Base-by-base conservation (phyloP, 2,113 vertebrate genomes). In the Antechinus stuartii region DNA sequence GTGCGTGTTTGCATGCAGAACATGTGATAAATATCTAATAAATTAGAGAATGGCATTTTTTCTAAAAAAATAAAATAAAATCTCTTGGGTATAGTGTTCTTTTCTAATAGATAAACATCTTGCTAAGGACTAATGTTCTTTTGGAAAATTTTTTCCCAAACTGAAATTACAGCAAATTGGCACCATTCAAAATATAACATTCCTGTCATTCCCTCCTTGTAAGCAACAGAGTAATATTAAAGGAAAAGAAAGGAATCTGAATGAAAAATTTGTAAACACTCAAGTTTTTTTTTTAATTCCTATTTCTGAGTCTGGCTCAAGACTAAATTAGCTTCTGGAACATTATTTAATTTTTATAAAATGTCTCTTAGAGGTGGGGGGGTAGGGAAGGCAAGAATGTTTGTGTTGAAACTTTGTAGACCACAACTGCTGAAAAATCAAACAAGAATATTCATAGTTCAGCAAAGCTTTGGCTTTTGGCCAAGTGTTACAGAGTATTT, bases 31-130 rank as follows among this genome's bases (percentile, higher is more conserved):
- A 97, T 94, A 94, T 93, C 94, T 90, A 96, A 57, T 49, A 96
- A 96, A 94, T 93, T 47, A 98, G 94, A 96, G 93, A 95, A 55
- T 19, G 95, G 57, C 95, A 46, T 94, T 76, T 42, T 16, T 55
- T 55, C 22, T 24, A 0, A 49, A 49, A 49, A 49, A 49, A 49
- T 11, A 30, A 61, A 94, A 91, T 57, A 95, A 96, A 94, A 95
- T 94, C 89, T 98, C 93, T 56, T 96, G 68, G 89, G 76, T 92
- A n/a, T 54, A 96, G 91, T 97, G 93, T 97, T 97, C 97, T 91
- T 35, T 96, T 52, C 89, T 96, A 97, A 47, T 25, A 95, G 89
- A 93, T 97, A 97, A 97, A 96, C n/a, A 96, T 95, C 95, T 93
- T 84, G 91, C 94, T 93, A 84, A 94, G 95, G 92, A 90, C 90